Conservation (phyloP, 2,888 invertebrate genomes). For the Hydriomena furcata region DNA sequence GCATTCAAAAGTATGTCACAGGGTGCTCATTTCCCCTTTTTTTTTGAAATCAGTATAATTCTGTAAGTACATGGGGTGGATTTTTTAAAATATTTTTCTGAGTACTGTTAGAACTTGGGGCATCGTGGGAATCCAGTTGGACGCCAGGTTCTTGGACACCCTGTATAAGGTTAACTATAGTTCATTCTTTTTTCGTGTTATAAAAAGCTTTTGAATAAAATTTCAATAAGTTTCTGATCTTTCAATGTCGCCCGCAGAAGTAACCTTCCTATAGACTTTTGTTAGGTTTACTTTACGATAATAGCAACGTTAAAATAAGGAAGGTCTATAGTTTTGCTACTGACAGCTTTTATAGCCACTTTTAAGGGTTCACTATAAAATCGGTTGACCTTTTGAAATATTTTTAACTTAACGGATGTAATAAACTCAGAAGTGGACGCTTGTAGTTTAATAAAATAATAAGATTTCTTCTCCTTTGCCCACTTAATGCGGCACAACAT, state of each 20-base stretch:
- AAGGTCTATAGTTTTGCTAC: constrained; percentile 3
- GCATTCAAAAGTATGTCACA: no score
- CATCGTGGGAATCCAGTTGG: no score
- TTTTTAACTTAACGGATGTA: constrained; percentile 5
- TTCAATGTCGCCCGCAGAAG: constrained; percentile 4
- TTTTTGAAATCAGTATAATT: no score
- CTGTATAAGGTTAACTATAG: background rate
- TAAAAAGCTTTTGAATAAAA: constrained; percentile 3
- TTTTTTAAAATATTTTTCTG: no score
- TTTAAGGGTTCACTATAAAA: constrained; percentile 11
- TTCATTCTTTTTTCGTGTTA: background rate
- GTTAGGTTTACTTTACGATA: constrained; percentile 11
- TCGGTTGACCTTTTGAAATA: background rate
- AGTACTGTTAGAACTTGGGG: no score
- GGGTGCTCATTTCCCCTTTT: no score
- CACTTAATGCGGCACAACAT: no score
- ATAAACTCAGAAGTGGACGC: constrained; percentile 10
- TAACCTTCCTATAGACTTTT: constrained; percentile 11
- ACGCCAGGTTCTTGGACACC: no score
- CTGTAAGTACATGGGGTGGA: no score
- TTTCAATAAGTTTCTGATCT: constrained; percentile 1
- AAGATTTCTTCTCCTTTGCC: no score
- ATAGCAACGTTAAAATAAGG: constrained; percentile 1
- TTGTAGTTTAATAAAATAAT: no score
- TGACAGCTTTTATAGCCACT: constrained; percentile 1